phyloP scores from a whole-genome alignment of 1,140 invertebrate species.

The Diploscapter pachys region DNA sequence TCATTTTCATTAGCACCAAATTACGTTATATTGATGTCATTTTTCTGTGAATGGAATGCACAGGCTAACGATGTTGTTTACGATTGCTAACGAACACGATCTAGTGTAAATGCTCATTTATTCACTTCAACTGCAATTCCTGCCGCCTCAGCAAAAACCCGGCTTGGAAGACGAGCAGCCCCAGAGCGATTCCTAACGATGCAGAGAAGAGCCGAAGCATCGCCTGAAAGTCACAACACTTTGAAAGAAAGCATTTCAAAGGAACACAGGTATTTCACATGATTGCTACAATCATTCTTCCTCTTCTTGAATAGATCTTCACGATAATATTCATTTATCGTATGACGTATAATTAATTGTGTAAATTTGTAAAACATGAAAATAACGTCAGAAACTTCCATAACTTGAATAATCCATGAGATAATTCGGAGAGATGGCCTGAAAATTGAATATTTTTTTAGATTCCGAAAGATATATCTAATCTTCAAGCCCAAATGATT shows the following conservation, averaged over 20 bases:
- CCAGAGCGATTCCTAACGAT: constrained; percentile 14
- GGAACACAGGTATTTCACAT: neutral
- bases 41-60: no score
- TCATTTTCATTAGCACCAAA: no score
- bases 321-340: neutral
- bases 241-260: neutral
- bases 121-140: constrained; percentile 14
- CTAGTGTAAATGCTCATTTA: neutral
- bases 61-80: no score
- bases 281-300: neutral
- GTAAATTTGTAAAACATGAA: neutral
- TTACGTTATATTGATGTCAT: no score
- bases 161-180: constrained; percentile 38
- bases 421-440: no score
- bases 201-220: constrained; percentile 17
- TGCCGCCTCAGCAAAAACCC: constrained; percentile 38
- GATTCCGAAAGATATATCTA: no score
- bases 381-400: neutral
- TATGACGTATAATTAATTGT: neutral
- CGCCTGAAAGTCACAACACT: neutral
- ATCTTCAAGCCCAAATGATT: no score
- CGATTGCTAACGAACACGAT: no score
- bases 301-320: neutral
- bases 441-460: no score
- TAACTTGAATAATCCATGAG: no score